phyloP scores from a whole-genome alignment of 2,888 invertebrate genomes.

The Periphyllus acericola region DNA sequence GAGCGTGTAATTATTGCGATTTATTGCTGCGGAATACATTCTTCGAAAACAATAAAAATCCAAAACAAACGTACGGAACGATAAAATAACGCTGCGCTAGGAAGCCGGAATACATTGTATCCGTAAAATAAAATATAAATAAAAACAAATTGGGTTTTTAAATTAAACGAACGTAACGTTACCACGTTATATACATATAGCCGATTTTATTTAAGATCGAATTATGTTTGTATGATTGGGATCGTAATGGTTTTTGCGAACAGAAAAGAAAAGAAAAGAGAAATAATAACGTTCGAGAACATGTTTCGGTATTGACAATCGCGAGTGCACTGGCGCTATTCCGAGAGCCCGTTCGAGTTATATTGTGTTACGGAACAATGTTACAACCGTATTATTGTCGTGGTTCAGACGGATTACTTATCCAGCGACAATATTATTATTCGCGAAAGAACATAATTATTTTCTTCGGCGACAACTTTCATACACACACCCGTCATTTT shows the following conservation, averaged over 20 bases:
- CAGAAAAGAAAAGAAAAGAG: neutral
- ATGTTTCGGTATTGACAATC: conserved; percentile 17
- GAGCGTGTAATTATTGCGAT: conserved; percentile 42
- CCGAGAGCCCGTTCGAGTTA: neutral
- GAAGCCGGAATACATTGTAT: neutral
- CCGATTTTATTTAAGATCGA: conserved; percentile 18
- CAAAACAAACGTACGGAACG: conserved; percentile 1
- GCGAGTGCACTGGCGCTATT: neutral
- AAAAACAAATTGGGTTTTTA: conserved; percentile 28
- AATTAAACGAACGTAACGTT: neutral
- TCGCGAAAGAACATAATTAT: neutral
- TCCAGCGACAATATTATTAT: neutral
- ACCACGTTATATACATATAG: no score
- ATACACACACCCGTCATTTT: neutral
- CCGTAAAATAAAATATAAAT: neutral
- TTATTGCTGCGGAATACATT: conserved; percentile 22
- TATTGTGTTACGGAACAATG: neutral
- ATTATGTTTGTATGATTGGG: conserved; percentile 24
- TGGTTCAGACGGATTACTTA: no score
- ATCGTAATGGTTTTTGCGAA: conserved; percentile 27
- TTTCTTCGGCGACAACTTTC: neutral
- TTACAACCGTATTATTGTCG: no score
- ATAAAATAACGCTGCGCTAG: conserved; percentile 11
- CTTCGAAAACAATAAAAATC: conserved; percentile 42
- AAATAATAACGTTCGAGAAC: neutral